Percentiles rank a stretch among this genome's conserved stretches.
Evolutionary conservation across 2,888 invertebrate species (phyloP).

Genomic region (Malthinus seriepunctatus): DNA sequence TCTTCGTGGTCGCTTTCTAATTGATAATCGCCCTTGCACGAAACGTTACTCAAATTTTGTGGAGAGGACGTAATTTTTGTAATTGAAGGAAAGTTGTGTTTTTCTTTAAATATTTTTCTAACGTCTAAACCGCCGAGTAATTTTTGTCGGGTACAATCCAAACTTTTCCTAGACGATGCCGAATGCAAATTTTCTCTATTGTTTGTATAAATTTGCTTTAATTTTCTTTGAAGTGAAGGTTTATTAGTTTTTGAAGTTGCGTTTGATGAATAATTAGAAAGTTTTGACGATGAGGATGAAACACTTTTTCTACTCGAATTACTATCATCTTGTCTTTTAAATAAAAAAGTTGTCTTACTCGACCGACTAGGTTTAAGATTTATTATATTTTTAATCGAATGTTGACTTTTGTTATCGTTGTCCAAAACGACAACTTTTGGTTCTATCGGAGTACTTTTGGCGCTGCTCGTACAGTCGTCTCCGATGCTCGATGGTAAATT

Average conservation of each 20-base stretch:
- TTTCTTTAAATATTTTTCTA: slow-evolving; percentile 4
- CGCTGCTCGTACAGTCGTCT: slow-evolving; percentile 2
- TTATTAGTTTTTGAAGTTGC: background rate
- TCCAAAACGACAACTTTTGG: slow-evolving; percentile 24
- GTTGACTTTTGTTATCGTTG: slow-evolving; percentile 2
- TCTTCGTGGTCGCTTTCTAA: background rate
- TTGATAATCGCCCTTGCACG: background rate
- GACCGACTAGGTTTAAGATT: background rate
- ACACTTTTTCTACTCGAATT: no score
- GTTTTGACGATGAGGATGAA: background rate
- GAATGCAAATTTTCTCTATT: no score
- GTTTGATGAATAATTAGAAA: slow-evolving; percentile 10
- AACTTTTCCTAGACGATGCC: background rate
- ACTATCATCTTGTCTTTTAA: no score
- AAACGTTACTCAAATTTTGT: background rate
- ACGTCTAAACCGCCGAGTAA: slow-evolving; percentile 14
- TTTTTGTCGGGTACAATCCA: no score
- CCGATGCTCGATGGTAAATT: slow-evolving; percentile 26
- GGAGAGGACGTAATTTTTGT: slow-evolving; percentile 11
- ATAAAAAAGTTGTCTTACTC: background rate
- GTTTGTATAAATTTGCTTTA: background rate
- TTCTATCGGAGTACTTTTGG: slow-evolving; percentile 13
- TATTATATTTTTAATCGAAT: slow-evolving; percentile 3
- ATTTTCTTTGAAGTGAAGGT: background rate
- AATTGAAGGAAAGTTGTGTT: slow-evolving; percentile 15